Evolutionary conservation across 2,888 invertebrate species (phyloP).

Genomic region (Pardosa pseudoannulata): DNA sequence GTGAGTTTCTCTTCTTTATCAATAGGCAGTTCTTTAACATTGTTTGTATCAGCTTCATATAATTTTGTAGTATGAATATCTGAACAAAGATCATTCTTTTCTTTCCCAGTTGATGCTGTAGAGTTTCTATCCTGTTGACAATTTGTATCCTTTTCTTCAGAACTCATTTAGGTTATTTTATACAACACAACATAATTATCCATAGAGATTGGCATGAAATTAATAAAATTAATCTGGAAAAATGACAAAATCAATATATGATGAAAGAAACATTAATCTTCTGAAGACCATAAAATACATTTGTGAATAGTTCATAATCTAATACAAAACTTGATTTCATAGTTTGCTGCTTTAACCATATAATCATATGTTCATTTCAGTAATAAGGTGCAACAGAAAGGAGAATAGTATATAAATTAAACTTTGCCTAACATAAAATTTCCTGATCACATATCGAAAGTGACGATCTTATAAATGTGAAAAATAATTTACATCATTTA

Average conservation of each 20-base stretch:
- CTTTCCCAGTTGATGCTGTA: neutral
- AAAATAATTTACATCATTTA: neutral
- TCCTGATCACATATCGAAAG: no score
- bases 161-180: slow-evolving; percentile 56
- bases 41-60: neutral
- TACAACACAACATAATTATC: slow-evolving; percentile 26
- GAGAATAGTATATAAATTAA: neutral
- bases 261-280: no score
- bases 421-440: no score
- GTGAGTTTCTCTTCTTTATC: neutral
- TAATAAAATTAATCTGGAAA: no score
- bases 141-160: slow-evolving; percentile 12
- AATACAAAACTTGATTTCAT: no score
- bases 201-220: neutral
- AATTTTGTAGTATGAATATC: neutral
- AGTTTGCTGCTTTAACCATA: neutral
- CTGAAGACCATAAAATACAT: no score
- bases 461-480: no score
- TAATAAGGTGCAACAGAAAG: neutral
- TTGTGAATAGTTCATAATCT: no score
- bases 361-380: neutral
- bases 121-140: neutral
- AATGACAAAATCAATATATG: no score
- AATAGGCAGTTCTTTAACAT: neutral
- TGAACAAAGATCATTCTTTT: neutral